phyloP scores from a whole-genome alignment of 2,888 invertebrate genomes.

The Siphonodentalium dalli region DNA sequence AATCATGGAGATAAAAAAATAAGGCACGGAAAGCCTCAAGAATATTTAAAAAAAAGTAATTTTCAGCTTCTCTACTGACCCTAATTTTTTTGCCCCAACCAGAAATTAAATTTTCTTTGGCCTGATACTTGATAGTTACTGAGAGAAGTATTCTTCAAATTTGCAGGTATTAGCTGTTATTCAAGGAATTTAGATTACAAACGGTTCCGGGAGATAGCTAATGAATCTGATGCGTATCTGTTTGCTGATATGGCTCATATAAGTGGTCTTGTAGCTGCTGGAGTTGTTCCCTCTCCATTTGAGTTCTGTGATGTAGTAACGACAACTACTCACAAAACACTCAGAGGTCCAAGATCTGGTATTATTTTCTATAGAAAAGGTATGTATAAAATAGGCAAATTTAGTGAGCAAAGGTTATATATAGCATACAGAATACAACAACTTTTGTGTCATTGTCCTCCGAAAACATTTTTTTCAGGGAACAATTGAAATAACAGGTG shows the following conservation, averaged over 20 bases:
- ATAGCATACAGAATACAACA: background rate
- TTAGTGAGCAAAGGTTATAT: background rate
- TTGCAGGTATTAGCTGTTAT: slow-evolving; percentile 91
- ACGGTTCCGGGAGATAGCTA: slow-evolving; percentile 77
- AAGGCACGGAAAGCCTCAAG: no score
- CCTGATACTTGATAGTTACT: no score
- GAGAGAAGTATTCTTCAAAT: slow-evolving; percentile 56
- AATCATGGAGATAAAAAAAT: no score
- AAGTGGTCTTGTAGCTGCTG: slow-evolving; percentile 89
- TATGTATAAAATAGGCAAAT: slow-evolving; percentile 30
- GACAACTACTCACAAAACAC: slow-evolving; percentile 94
- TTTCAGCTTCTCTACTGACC: no score
- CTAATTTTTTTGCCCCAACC: no score
- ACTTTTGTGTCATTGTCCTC: background rate
- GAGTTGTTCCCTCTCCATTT: slow-evolving; percentile 88
- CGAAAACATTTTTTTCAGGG: no score
- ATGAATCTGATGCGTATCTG: slow-evolving; percentile 83
- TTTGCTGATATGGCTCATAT: slow-evolving; percentile 97
- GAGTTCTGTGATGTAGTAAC: slow-evolving; percentile 90
- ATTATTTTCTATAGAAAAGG: slow-evolving; percentile 92
- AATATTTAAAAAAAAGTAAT: no score
- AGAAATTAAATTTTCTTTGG: no score
- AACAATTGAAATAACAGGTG: no score
- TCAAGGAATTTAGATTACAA: slow-evolving; percentile 91
- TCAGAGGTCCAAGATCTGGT: slow-evolving; percentile 78